A percentile compares a stretch with the other conserved stretches of the same genome.
Conservation (phyloP, 2,888 invertebrate genomes). For the Petrophora chlorosata region DNA sequence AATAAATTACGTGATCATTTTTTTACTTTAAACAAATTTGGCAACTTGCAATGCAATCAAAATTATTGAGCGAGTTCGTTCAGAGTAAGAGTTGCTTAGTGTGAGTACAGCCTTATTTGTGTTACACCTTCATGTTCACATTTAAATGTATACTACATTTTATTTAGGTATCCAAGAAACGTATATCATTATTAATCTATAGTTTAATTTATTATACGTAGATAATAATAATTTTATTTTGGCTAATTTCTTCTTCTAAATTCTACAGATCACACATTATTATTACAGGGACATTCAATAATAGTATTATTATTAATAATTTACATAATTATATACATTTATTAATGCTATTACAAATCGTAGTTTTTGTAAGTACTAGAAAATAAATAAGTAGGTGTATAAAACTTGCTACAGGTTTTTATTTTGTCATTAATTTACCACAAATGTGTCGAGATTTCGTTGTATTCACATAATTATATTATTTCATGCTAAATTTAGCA, state of each 20-base stretch:
- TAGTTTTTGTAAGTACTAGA: conserved; percentile 1
- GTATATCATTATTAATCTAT: conserved; percentile 7
- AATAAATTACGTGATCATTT: neutral
- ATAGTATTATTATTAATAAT: conserved; percentile 43
- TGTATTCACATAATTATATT: conserved; percentile 4
- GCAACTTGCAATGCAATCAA: conserved; percentile 1
- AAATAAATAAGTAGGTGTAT: conserved; percentile 9
- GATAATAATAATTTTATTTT: conserved; percentile 30
- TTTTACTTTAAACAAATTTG: neutral
- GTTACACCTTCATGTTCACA: too few relatives aligned
- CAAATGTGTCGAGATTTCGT: conserved; percentile 8
- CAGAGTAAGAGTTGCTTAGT: neutral
- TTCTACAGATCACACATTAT: conserved; percentile 71
- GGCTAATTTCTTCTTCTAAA: conserved; percentile 57
- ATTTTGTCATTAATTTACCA: neutral
- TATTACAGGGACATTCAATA: conserved; percentile 63
- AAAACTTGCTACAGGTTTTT: neutral
- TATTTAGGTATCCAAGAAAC: neutral
- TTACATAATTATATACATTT: conserved; percentile 58
- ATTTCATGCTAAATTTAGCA: too few relatives aligned
- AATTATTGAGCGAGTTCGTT: too few relatives aligned
- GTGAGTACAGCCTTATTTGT: neutral
- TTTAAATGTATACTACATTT: neutral
- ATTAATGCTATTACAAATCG: conserved; percentile 13
- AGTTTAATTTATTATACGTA: conserved; percentile 5